Evolutionary conservation across 2,888 invertebrate species (phyloP).

Genomic region (Exephanes ischioxanthus): DNA sequence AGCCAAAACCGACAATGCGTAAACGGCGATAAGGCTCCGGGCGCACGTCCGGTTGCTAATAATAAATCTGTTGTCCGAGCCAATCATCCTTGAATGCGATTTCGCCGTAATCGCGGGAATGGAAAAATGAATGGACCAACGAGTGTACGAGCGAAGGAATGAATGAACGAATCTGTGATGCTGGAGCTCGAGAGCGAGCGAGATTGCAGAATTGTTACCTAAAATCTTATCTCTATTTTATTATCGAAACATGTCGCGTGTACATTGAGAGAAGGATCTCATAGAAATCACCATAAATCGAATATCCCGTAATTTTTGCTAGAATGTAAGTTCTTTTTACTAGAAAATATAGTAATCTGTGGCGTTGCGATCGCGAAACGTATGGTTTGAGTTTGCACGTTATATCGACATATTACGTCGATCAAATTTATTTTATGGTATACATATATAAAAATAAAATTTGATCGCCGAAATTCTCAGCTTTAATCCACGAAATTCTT

Average conservation of each 20-base stretch:
- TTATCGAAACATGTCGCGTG: background rate
- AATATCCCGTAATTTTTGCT: too few species aligned
- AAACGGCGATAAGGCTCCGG: constrained; percentile 55
- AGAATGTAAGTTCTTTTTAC: too few species aligned
- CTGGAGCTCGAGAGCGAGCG: too few species aligned
- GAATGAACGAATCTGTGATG: constrained; percentile 3
- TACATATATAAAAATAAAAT: too few species aligned
- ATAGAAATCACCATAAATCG: background rate
- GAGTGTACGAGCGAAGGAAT: constrained; percentile 8
- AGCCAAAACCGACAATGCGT: constrained; percentile 57
- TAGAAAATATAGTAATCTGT: too few species aligned
- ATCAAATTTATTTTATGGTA: too few species aligned
- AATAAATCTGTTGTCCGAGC: constrained; percentile 48
- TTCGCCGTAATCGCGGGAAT: constrained; percentile 43
- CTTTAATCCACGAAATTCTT: too few species aligned
- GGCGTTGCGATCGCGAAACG: too few species aligned
- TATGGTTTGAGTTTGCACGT: too few species aligned
- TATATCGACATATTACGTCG: too few species aligned
- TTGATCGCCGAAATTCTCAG: too few species aligned
- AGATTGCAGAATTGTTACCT: background rate
- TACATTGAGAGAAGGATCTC: background rate
- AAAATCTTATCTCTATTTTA: background rate
- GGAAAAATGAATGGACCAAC: constrained; percentile 29
- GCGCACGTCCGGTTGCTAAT: constrained; percentile 60
- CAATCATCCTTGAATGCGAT: constrained; percentile 31